These are phyloP conservation scores for Hemistola chrysoprasaria DNA, from an alignment of 2,888 invertebrate species.

Conservation along the genomic window DNA sequence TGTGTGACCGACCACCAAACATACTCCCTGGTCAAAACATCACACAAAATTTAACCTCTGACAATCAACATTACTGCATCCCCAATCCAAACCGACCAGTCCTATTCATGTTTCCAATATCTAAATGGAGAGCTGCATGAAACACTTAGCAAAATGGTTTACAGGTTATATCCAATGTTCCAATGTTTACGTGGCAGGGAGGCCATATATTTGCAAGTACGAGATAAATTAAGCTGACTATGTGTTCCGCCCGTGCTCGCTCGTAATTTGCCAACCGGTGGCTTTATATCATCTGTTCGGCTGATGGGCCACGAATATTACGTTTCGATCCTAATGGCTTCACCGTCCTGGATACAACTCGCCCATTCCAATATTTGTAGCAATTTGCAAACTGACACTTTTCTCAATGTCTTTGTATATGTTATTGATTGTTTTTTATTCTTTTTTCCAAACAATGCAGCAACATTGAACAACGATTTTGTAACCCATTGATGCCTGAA, in stretches of 20 bases:
- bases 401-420: too few relatives aligned
- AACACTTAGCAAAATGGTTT: constrained; percentile 68
- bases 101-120: constrained; percentile 62
- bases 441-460: too few relatives aligned
- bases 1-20: too few relatives aligned
- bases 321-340: constrained; percentile 6
- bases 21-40: too few relatives aligned
- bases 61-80: constrained; percentile 10
- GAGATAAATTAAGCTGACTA: constrained; percentile 25
- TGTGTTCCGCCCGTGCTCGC: constrained; percentile 5
- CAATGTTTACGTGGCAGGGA: constrained; percentile 41
- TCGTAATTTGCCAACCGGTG: constrained; percentile 21
- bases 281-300: constrained; percentile 26
- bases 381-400: too few relatives aligned
- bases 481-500: too few relatives aligned
- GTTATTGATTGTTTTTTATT: too few relatives aligned
- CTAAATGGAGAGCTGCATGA: constrained; percentile 62
- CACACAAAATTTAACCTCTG: too few relatives aligned
- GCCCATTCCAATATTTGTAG: too few relatives aligned
- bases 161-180: constrained; percentile 39
- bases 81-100: constrained; percentile 37
- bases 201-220: constrained; percentile 25
- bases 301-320: constrained; percentile 20
- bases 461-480: too few relatives aligned
- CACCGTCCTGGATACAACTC: neutral